Evolutionary conservation across 2,797 vertebrate species (phyloP).

Genomic region (Takifugu rubripes): DNA sequence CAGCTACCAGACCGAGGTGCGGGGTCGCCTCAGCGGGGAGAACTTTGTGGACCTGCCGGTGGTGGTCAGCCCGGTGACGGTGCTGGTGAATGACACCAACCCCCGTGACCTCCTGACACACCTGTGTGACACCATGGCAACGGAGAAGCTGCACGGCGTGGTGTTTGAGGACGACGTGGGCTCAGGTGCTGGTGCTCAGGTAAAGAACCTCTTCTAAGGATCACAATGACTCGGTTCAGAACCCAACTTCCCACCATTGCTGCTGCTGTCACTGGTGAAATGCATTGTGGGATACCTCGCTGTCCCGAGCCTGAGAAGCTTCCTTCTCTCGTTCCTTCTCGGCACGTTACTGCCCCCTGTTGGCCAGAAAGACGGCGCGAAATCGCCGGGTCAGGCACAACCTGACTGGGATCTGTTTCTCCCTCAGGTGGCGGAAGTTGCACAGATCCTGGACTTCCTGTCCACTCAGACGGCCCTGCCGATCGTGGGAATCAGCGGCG

Average conservation of each 20-base stretch:
- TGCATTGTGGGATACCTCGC: too few species aligned
- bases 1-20: slow-evolving; percentile 82
- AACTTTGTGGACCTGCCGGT: slow-evolving; percentile 92
- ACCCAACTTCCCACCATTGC: too few species aligned
- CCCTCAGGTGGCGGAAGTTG: slow-evolving; percentile 79
- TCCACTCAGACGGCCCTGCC: slow-evolving; percentile 92
- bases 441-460: slow-evolving; percentile 96
- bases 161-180: slow-evolving; percentile 94
- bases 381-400: background rate
- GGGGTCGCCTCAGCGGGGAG: slow-evolving; percentile 85
- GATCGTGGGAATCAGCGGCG: slow-evolving; percentile 93
- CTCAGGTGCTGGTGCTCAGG: slow-evolving; percentile 86
- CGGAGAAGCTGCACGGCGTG: slow-evolving; percentile 86
- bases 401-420: slow-evolving; percentile 4
- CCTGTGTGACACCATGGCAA: slow-evolving; percentile 85
- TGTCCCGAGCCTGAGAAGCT: too few species aligned
- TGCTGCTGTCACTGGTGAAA: too few species aligned
- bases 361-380: background rate
- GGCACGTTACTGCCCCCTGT: background rate
- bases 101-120: slow-evolving; percentile 90
- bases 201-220: slow-evolving; percentile 15
- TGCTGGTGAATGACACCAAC: slow-evolving; percentile 92
- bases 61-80: slow-evolving; percentile 89
- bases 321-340: too few species aligned
- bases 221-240: too few species aligned